These are phyloP conservation scores for Paedocypris sp. DNA, from an alignment of 2,113 vertebrate species.

Conservation along the genomic window DNA sequence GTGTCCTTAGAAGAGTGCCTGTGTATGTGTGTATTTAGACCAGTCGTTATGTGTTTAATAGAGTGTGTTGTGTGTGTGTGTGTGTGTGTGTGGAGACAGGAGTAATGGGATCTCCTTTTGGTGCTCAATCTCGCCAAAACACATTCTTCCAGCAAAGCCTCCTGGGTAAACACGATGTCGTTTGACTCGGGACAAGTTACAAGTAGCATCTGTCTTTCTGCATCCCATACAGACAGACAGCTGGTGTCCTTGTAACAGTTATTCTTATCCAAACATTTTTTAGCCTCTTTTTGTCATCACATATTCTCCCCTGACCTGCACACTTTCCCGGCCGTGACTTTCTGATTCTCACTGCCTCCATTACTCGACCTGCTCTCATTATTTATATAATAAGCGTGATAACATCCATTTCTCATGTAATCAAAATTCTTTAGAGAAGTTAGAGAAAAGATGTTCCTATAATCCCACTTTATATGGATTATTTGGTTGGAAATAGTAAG, in stretches of 20 bases:
- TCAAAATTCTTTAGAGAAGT: too few species aligned
- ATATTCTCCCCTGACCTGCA: background rate
- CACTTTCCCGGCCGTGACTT: conserved; percentile 24
- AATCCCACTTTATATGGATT: too few species aligned
- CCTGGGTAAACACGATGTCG: conserved; percentile 58
- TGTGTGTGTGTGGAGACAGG: conserved; percentile 41
- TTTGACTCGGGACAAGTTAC: conserved; percentile 49
- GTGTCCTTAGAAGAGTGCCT: background rate
- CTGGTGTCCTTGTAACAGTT: conserved; percentile 30
- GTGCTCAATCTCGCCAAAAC: conserved; percentile 59
- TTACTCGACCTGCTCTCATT: conserved; percentile 49
- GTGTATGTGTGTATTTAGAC: too few species aligned
- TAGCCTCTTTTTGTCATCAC: background rate
- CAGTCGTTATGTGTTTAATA: too few species aligned
- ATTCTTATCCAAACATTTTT: conserved; percentile 22
- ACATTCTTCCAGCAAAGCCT: conserved; percentile 56
- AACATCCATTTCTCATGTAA: too few species aligned
- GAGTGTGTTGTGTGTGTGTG: conserved; percentile 7
- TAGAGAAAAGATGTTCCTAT: too few species aligned
- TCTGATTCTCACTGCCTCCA: conserved; percentile 44
- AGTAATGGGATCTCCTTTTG: conserved; percentile 60
- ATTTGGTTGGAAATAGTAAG: too few species aligned
- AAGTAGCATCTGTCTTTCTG: conserved; percentile 54
- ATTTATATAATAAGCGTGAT: too few species aligned
- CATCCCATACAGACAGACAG: conserved; percentile 40